phyloP scores from a whole-genome alignment of 2,888 invertebrate genomes.

The Quadriops clusia region DNA sequence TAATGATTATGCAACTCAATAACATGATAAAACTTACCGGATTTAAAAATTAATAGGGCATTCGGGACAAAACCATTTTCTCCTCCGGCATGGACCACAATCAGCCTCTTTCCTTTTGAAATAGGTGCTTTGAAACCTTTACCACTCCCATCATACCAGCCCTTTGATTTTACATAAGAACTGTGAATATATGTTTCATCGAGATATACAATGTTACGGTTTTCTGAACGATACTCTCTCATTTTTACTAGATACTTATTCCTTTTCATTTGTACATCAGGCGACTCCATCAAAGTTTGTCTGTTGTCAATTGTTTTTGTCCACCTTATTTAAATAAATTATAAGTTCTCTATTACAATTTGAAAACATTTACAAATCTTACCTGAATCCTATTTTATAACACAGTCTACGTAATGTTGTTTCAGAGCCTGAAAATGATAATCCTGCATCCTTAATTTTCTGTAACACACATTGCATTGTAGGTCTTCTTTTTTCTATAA shows the following conservation, averaged over 20 bases:
- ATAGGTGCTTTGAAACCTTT: conserved; percentile 13
- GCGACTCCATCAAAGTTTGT: too few species aligned
- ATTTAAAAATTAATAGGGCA: conserved; percentile 8
- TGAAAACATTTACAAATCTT: background rate
- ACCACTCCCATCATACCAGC: conserved; percentile 2
- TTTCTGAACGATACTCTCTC: background rate
- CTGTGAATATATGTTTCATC: conserved; percentile 7
- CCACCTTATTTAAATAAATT: background rate
- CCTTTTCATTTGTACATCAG: too few species aligned
- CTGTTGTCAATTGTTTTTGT: too few species aligned
- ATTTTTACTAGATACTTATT: conserved; percentile 1
- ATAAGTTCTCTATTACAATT: background rate
- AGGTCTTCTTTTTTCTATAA: too few species aligned
- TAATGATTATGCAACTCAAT: too few species aligned
- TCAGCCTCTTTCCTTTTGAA: conserved; percentile 14
- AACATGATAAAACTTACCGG: too few species aligned
- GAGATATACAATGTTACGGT: conserved; percentile 1
- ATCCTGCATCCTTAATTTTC: background rate
- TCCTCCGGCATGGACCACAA: conserved; percentile 10
- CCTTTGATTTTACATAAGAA: background rate
- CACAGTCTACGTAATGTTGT: background rate
- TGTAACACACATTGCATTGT: background rate
- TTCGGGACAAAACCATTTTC: conserved; percentile 9
- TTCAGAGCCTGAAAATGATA: background rate
- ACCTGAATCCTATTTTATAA: background rate